Evolutionary conservation across 2,888 invertebrate species (phyloP).

Genomic region (Trissolcus japonicus): DNA sequence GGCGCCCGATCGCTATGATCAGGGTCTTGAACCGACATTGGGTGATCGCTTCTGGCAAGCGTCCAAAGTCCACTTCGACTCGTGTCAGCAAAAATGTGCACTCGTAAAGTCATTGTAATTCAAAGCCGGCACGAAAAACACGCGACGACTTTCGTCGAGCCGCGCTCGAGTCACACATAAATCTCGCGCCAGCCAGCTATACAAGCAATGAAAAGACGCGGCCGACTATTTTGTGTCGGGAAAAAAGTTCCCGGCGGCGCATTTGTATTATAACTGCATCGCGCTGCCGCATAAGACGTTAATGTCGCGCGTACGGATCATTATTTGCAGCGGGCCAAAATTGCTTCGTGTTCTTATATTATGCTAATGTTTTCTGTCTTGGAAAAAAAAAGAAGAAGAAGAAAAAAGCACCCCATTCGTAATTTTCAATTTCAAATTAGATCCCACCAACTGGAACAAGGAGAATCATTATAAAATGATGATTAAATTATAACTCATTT

Average conservation of each 20-base stretch:
- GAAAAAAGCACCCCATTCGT: neutral
- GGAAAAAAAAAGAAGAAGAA: neutral
- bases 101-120: conserved; percentile 53
- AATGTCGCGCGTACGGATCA: conserved; percentile 15
- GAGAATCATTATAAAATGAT: too few relatives aligned
- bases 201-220: conserved; percentile 45
- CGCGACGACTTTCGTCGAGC: conserved; percentile 47
- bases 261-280: conserved; percentile 35
- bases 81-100: conserved; percentile 55
- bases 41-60: conserved; percentile 40
- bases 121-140: conserved; percentile 50
- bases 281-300: conserved; percentile 19
- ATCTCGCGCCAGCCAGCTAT: conserved; percentile 42
- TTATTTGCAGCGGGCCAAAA: conserved; percentile 11
- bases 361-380: too few relatives aligned
- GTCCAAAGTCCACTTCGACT: conserved; percentile 53
- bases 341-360: too few relatives aligned
- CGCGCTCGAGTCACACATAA: conserved; percentile 41
- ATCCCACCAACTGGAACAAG: too few relatives aligned
- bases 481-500: too few relatives aligned
- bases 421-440: too few relatives aligned
- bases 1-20: conserved; percentile 42
- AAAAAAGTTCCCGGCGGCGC: conserved; percentile 33
- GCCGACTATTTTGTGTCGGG: conserved; percentile 14
- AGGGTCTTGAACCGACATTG: conserved; percentile 57